Conservation (phyloP, 2,113 vertebrate genomes). For the Lepidiolamprologus cunningtoni region DNA sequence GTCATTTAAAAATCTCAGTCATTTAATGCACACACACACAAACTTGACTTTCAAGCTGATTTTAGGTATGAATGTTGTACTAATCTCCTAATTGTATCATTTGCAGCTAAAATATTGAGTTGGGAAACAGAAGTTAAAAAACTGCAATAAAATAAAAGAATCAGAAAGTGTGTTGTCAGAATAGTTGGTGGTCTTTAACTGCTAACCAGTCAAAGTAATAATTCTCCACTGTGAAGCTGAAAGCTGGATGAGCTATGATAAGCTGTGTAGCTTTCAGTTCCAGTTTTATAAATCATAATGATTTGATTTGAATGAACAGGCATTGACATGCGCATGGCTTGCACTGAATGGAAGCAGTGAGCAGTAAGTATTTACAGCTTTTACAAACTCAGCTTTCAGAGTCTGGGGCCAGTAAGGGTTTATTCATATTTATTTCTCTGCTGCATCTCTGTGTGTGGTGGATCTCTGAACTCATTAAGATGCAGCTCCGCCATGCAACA, state of each 20-base stretch:
- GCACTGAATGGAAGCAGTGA: background rate
- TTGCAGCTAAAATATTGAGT: background rate
- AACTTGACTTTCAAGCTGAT: background rate
- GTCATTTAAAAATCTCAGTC: background rate
- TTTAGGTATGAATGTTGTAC: background rate
- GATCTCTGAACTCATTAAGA: slow-evolving; percentile 45
- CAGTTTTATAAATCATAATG: background rate
- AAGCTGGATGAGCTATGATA: background rate
- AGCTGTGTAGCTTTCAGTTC: background rate
- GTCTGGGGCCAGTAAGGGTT: background rate
- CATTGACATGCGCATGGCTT: background rate
- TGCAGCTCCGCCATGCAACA: slow-evolving; percentile 21
- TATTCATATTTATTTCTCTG: slow-evolving; percentile 48
- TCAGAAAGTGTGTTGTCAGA: background rate
- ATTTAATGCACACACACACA: background rate
- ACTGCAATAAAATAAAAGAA: background rate
- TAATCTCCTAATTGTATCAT: background rate
- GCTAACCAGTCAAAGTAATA: background rate
- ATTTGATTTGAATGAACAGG: background rate
- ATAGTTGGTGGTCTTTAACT: background rate
- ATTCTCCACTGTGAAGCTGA: background rate
- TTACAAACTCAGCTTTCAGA: slow-evolving; percentile 1
- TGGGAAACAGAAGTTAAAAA: background rate
- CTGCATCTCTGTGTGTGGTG: slow-evolving; percentile 22
- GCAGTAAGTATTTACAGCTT: background rate